These are phyloP conservation scores for Amblyjoppa fuscipennis DNA, from an alignment of 2,888 invertebrate species.

Conservation along the genomic window DNA sequence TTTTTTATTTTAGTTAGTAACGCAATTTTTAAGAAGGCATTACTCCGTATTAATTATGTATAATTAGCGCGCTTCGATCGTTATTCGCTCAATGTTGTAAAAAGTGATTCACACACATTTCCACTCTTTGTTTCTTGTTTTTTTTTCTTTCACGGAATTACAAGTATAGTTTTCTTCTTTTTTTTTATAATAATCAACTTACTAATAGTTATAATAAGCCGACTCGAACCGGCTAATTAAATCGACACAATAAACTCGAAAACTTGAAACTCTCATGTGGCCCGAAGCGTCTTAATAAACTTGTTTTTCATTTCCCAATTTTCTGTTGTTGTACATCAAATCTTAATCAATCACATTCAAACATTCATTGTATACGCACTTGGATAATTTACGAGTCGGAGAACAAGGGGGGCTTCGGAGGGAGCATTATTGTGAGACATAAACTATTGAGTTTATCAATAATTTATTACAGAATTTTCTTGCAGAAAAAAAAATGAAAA, in stretches of 20 bases:
- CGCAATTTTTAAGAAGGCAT: constrained; percentile 61
- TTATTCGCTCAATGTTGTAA: constrained; percentile 69
- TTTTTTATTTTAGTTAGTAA: constrained; percentile 69
- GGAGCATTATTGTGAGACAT: constrained; percentile 9
- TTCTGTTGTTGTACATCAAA: constrained; percentile 60
- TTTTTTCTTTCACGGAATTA: constrained; percentile 56
- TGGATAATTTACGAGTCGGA: constrained; percentile 66
- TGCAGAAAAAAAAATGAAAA: constrained; percentile 15
- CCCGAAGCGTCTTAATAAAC: constrained; percentile 50
- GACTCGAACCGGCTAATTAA: constrained; percentile 56
- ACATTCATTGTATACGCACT: constrained; percentile 71
- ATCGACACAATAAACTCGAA: constrained; percentile 47
- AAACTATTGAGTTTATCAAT: background rate
- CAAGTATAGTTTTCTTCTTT: constrained; percentile 51
- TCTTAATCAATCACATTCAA: constrained; percentile 69
- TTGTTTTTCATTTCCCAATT: constrained; percentile 45
- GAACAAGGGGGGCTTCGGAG: constrained; percentile 23
- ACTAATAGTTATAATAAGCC: constrained; percentile 64
- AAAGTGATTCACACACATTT: constrained; percentile 69
- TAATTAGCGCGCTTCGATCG: constrained; percentile 70
- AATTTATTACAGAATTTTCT: constrained; percentile 37
- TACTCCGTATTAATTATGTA: constrained; percentile 61
- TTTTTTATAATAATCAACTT: constrained; percentile 72
- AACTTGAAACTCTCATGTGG: constrained; percentile 60
- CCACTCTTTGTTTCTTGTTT: constrained; percentile 57